A percentile compares a stretch with the other conserved stretches of the same genome.
These are phyloP conservation scores for Gymnarchus niloticus DNA, from an alignment of 2,113 vertebrate species.

Conservation along the genomic window DNA sequence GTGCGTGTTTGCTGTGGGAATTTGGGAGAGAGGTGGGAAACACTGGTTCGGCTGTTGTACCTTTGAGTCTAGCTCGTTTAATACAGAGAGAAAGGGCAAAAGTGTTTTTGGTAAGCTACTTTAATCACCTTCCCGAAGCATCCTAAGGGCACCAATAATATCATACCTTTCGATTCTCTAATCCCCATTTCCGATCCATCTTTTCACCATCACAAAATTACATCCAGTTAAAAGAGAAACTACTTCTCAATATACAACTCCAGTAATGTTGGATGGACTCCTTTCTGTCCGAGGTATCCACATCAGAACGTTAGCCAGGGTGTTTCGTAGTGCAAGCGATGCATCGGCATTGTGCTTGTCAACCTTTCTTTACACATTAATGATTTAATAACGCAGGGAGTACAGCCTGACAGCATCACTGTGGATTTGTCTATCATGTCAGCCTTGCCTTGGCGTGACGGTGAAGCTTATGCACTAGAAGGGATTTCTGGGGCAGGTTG, in stretches of 20 bases:
- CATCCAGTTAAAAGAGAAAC: neutral
- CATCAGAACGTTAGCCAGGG: neutral
- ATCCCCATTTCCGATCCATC: neutral
- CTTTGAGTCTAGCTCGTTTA: no score
- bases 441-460: neutral
- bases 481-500: no score
- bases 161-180: neutral
- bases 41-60: no score
- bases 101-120: neutral
- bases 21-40: neutral
- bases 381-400: neutral
- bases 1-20: neutral
- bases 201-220: neutral
- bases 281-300: neutral
- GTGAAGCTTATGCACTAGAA: no score
- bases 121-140: neutral
- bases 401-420: no score
- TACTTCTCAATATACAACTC: neutral
- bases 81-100: no score
- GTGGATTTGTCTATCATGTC: neutral
- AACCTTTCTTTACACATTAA: neutral
- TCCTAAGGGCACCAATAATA: neutral
- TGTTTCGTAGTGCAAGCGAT: neutral
- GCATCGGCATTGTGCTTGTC: neutral
- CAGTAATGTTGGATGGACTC: no score